phyloP scores from a whole-genome alignment of 2,888 invertebrate genomes.

The Lycia hirtaria region DNA sequence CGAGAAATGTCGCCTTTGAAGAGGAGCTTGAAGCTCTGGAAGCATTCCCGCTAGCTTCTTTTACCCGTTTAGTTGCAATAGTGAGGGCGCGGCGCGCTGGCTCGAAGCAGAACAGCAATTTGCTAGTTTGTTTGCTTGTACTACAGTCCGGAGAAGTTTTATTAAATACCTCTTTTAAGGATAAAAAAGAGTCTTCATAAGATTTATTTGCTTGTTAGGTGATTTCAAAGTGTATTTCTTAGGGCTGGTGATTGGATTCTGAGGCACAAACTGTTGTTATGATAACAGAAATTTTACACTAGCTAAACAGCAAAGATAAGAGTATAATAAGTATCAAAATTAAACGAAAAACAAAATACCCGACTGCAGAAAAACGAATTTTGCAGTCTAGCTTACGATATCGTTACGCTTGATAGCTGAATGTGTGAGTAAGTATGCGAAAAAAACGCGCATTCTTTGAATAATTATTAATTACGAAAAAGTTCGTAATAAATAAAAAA shows the following conservation, averaged over 20 bases:
- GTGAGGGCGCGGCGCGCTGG: constrained; percentile 19
- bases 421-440: too few species aligned
- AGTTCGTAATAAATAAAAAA: too few species aligned
- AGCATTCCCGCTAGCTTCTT: constrained; percentile 50
- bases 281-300: too few species aligned
- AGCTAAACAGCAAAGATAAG: too few species aligned
- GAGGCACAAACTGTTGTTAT: background rate
- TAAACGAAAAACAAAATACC: too few species aligned
- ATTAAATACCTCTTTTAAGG: constrained; percentile 41
- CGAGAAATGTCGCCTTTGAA: constrained; percentile 49
- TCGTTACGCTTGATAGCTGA: too few species aligned
- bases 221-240: background rate
- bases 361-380: too few species aligned
- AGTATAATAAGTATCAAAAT: too few species aligned
- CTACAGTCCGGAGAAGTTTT: constrained; percentile 42
- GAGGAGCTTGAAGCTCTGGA: constrained; percentile 47
- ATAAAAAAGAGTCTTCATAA: background rate
- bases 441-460: too few species aligned
- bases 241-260: background rate
- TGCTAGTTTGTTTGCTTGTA: constrained; percentile 51
- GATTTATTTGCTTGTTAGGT: background rate
- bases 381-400: too few species aligned
- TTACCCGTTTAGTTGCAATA: constrained; percentile 50
- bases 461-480: too few species aligned
- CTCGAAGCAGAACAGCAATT: constrained; percentile 53